phyloP scores from a whole-genome alignment of 2,797 vertebrate genomes.

The Microctenopoma steveboyesi region DNA sequence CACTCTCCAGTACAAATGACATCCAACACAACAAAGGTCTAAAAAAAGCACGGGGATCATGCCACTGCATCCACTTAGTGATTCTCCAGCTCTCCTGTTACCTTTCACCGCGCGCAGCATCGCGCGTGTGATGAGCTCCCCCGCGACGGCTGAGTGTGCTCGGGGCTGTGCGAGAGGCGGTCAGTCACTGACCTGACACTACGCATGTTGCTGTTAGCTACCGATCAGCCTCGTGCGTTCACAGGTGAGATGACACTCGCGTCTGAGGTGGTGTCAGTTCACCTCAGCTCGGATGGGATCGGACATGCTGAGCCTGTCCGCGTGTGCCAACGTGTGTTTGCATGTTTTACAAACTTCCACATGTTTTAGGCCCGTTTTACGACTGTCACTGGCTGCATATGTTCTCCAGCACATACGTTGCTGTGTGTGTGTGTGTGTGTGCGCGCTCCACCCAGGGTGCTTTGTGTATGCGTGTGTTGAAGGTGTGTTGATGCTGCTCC shows the following conservation, averaged over 20 bases:
- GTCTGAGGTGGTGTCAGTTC: constrained; percentile 70
- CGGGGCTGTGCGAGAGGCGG: constrained; percentile 21
- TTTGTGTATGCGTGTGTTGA: constrained; percentile 11
- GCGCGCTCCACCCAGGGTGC: constrained; percentile 10
- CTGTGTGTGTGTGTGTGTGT: constrained; percentile 23
- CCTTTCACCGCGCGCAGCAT: constrained; percentile 22
- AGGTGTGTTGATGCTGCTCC: constrained; percentile 70
- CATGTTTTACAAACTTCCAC: constrained; percentile 8
- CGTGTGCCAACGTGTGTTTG: constrained; percentile 19
- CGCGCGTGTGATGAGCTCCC: background rate
- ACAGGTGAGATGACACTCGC: constrained; percentile 75
- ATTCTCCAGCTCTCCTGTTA: background rate
- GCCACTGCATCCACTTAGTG: background rate
- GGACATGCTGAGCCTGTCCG: constrained; percentile 28
- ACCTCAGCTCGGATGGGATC: constrained; percentile 43
- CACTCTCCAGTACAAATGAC: background rate
- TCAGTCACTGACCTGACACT: constrained; percentile 45
- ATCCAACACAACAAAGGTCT: background rate
- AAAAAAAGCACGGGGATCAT: background rate
- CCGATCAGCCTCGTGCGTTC: constrained; percentile 52
- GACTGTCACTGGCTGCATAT: constrained; percentile 23
- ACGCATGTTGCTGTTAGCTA: constrained; percentile 35
- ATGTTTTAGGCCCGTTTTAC: constrained; percentile 16
- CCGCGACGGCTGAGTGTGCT: constrained; percentile 26
- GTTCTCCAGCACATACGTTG: constrained; percentile 29